Evolutionary conservation across 2,888 invertebrate genomes (phyloP).

Genomic region (Koerneria pararmatus): DNA sequence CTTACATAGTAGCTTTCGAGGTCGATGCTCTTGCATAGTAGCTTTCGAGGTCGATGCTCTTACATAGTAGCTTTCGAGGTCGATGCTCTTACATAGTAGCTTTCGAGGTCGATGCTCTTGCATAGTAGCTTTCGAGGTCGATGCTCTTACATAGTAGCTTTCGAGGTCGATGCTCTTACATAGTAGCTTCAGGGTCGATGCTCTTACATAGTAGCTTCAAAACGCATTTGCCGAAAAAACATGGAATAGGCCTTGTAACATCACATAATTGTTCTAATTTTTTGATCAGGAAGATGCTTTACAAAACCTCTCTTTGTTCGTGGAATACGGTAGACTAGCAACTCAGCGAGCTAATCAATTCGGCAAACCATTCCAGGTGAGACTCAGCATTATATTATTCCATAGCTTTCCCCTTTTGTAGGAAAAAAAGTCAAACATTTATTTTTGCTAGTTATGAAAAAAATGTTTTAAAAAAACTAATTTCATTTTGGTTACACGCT

Average conservation of each 20-base stretch:
- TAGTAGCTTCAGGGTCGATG: not conserved
- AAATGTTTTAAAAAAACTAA: slow-evolving; percentile 7
- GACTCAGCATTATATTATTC: not conserved
- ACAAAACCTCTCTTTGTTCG: slow-evolving; percentile 88
- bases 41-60: too few species aligned
- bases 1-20: too few species aligned
- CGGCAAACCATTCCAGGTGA: slow-evolving; percentile 56
- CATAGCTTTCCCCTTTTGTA: slow-evolving; percentile 1
- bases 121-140: too few species aligned
- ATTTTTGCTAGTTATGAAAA: slow-evolving; percentile 8
- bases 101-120: too few species aligned
- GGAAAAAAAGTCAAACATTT: not conserved
- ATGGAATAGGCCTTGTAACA: too few species aligned
- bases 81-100: too few species aligned
- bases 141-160: too few species aligned
- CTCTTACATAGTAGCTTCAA: not conserved
- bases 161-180: not conserved
- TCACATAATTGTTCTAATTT: too few species aligned
- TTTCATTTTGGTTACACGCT: not conserved
- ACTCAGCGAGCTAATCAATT: slow-evolving; percentile 69
- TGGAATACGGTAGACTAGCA: slow-evolving; percentile 93
- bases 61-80: too few species aligned
- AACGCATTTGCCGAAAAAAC: too few species aligned
- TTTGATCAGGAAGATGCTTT: slow-evolving; percentile 78
- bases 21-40: too few species aligned